Evolutionary conservation across 2,888 invertebrate species (phyloP).

Genomic region (Lasioglossum zephyrum): DNA sequence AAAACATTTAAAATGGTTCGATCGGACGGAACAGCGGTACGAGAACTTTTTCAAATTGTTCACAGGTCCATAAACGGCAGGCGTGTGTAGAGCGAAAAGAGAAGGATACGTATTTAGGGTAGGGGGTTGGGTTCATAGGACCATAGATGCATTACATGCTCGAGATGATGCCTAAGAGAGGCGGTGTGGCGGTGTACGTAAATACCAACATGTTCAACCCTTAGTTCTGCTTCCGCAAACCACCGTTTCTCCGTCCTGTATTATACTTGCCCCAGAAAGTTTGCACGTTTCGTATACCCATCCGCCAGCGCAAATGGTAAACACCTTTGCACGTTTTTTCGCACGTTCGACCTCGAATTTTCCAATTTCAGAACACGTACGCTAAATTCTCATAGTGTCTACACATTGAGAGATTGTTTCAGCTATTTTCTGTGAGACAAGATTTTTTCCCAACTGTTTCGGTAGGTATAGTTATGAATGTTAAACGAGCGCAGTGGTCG

Average conservation of each 20-base stretch:
- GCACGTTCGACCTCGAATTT: background rate
- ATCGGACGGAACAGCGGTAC: constrained; percentile 50
- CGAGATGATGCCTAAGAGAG: constrained; percentile 69
- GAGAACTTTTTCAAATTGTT: constrained; percentile 62
- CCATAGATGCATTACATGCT: constrained; percentile 73
- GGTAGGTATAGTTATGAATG: constrained; percentile 10
- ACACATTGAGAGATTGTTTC: background rate
- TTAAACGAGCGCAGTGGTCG: constrained; percentile 16
- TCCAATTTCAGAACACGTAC: background rate
- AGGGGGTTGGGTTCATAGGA: constrained; percentile 46
- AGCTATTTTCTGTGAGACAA: background rate
- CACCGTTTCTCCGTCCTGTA: constrained; percentile 31
- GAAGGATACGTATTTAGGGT: constrained; percentile 45
- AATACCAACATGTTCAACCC: constrained; percentile 46
- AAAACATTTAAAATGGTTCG: constrained; percentile 64
- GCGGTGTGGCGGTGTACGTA: constrained; percentile 47
- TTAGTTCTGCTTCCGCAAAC: constrained; percentile 49
- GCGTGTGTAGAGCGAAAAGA: constrained; percentile 33
- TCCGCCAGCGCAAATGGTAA: background rate
- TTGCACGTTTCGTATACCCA: constrained; percentile 16
- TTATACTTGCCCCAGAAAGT: constrained; percentile 30
- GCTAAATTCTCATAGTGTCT: background rate
- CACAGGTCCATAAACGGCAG: constrained; percentile 55
- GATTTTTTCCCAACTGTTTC: background rate
- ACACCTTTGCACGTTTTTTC: background rate